These are phyloP conservation scores for Ostrea denselamellosa DNA, from an alignment of 1,140 invertebrate species.

Conservation along the genomic window DNA sequence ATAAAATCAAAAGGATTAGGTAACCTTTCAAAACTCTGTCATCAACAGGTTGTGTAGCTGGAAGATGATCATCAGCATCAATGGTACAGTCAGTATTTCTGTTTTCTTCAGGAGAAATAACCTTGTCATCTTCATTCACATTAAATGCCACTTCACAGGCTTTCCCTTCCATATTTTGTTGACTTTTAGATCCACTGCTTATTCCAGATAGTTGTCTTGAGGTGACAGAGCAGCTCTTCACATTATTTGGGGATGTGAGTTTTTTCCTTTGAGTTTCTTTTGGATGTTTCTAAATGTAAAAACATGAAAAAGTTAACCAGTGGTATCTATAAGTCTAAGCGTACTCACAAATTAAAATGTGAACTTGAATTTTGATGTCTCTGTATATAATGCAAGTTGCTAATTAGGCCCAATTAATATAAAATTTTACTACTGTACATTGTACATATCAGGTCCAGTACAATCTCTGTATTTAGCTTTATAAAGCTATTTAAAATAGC, in stretches of 20 bases:
- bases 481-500: no score
- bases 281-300: neutral
- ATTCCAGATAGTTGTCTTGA: neutral
- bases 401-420: no score
- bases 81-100: neutral
- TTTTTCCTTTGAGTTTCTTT: neutral
- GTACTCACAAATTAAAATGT: no score
- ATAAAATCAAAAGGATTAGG: no score
- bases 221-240: neutral
- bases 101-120: neutral
- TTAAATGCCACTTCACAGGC: neutral
- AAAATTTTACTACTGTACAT: no score
- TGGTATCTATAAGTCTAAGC: no score
- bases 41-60: slow-evolving; percentile 61
- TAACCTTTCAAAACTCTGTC: slow-evolving; percentile 64
- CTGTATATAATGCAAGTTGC: no score
- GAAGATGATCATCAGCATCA: slow-evolving; percentile 55
- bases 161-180: neutral
- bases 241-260: neutral
- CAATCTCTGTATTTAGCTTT: no score
- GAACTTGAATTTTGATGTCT: no score
- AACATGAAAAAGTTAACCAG: neutral
- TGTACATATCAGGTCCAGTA: no score
- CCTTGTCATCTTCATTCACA: neutral
- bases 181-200: neutral